Evolutionary conservation across 2,888 invertebrate species (phyloP).

Genomic region (Cataglyphis albicans): DNA sequence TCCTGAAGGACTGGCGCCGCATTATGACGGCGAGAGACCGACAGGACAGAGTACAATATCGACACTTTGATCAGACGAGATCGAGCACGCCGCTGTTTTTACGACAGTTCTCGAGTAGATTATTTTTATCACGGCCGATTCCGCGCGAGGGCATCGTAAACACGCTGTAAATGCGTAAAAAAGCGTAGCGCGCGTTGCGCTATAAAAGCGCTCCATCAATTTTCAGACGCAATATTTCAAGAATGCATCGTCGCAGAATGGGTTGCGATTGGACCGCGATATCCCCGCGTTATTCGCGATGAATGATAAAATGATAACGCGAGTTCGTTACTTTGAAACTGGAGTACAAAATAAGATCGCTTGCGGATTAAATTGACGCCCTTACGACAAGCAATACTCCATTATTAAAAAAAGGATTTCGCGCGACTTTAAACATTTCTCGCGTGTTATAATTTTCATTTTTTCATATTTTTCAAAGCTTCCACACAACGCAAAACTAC

Average conservation of each 20-base stretch:
- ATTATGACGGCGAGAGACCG: conserved; percentile 16
- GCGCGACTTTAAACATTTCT: neutral
- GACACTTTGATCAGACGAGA: conserved; percentile 35
- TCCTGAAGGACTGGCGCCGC: conserved; percentile 37
- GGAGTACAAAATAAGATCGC: neutral
- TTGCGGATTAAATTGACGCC: neutral
- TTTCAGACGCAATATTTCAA: conserved; percentile 33
- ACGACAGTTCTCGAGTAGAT: conserved; percentile 26
- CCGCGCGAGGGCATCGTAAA: conserved; percentile 31
- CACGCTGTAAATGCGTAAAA: neutral
- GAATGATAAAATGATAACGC: conserved; percentile 3
- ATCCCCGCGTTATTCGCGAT: neutral
- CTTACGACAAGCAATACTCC: neutral
- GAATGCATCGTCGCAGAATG: neutral
- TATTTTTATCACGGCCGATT: conserved; percentile 34
- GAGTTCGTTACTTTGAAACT: neutral
- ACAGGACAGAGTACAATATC: conserved; percentile 42
- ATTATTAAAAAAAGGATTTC: conserved; percentile 18
- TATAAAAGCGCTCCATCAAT: conserved; percentile 25
- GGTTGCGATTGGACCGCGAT: neutral
- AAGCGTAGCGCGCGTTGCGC: neutral
- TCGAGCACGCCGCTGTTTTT: conserved; percentile 28
- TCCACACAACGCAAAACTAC: neutral
- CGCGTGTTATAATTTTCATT: neutral
- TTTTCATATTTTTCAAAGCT: neutral